These are phyloP conservation scores for Nicator chloris DNA, from an alignment of 2,113 vertebrate genomes.

Conservation along the genomic window DNA sequence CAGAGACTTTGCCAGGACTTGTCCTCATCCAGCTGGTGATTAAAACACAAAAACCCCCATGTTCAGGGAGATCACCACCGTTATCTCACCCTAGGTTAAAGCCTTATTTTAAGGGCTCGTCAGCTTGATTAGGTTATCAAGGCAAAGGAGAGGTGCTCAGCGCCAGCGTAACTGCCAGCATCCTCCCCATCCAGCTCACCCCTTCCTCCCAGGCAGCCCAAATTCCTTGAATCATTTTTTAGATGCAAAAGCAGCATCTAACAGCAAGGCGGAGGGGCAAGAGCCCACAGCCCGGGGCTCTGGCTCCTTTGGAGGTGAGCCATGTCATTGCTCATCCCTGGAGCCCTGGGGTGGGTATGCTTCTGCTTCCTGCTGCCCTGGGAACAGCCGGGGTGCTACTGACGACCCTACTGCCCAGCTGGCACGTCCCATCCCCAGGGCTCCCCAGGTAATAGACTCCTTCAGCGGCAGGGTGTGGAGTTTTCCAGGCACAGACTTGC, in stretches of 20 bases:
- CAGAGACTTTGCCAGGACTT: neutral
- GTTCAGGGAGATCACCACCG: neutral
- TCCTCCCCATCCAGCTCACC: neutral
- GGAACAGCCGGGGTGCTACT: neutral
- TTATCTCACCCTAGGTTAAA: neutral
- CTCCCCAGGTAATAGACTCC: neutral
- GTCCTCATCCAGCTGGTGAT: neutral
- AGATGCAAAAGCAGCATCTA: neutral
- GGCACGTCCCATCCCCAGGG: neutral
- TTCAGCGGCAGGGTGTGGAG: neutral
- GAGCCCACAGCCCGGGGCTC: neutral
- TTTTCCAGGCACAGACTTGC: neutral
- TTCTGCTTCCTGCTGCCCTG: neutral
- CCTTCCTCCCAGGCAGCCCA: neutral
- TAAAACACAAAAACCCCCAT: neutral
- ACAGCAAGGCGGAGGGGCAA: neutral
- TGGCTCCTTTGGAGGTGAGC: conserved; percentile 9
- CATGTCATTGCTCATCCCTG: neutral
- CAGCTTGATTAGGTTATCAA: neutral
- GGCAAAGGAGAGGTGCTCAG: neutral
- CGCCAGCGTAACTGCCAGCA: rapidly evolving
- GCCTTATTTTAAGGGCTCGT: neutral
- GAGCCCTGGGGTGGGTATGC: neutral
- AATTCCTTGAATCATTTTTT: conserved; percentile 31
- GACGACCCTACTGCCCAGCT: neutral